Evolutionary conservation across 2,797 vertebrate genomes (phyloP), one percentile per base, ranked within the genome.

Genomic region (Sebastes variabilis): DNA sequence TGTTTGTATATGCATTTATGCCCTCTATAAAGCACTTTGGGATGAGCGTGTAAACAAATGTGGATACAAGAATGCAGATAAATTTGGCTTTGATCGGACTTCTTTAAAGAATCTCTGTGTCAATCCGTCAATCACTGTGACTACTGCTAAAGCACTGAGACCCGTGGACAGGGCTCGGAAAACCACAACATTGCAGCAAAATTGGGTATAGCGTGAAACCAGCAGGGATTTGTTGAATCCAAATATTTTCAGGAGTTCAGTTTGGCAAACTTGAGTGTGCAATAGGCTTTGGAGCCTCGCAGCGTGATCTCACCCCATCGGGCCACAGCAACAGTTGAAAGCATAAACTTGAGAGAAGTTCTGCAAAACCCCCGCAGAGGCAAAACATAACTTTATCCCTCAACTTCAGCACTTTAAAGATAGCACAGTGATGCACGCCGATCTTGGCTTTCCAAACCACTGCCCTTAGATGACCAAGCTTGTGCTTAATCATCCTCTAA

Each of bases 241-340:
- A 87, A 87, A 90, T 78, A 88, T 85, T 80, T 88, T 79, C 42
- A 73, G 65, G 58, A 87, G 75, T 85, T 90, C 59, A 67, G 55
- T 77, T 87, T 79, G 62, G 74, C 67, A 85, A 80, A 83, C 32
- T 38, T 12, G 13, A 75, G 72, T 64, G 52, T 86, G 82, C 8
- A 0, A 52, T 72, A 83, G 76, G 80, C 66, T 87, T 86, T 78
- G 42, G 75, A 77, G 82, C 61, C 56, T 78, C 25, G 60, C 84
- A 68, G 86, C 38, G n/a, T 73, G 68, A 87, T 75, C 80, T 77
- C 79, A 69, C 66, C 85, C 82, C 77, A 64, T 64, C 42, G 87
- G 71, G 71, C 75, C 59, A 25, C 70, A 87, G 77, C 64, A 89
- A 78, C 75, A 79, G 75, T 75, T 87, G 74, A 85, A 91, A 87